phyloP scores from a whole-genome alignment of 53 echinoderm and acorn worm species.

The Paracentrotus lividus region DNA sequence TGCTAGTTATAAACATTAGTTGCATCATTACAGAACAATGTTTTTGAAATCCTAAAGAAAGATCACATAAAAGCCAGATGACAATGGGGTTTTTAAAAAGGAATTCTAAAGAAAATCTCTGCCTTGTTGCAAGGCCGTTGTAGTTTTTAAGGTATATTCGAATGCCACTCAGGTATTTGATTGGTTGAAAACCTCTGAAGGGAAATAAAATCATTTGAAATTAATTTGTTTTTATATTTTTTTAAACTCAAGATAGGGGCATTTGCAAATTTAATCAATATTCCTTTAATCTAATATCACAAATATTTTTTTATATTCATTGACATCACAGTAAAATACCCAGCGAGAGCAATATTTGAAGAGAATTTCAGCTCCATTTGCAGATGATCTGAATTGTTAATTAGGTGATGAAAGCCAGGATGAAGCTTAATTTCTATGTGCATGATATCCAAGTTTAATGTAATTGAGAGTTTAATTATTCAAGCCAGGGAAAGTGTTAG shows the following conservation, averaged over 20 bases:
- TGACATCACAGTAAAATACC: no score
- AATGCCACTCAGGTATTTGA: no score
- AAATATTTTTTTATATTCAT: no score
- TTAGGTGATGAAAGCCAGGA: conserved; percentile 13
- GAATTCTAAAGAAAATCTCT: background rate
- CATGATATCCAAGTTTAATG: conserved; percentile 64
- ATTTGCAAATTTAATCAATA: no score
- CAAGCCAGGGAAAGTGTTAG: conserved; percentile 8
- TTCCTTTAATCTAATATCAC: no score
- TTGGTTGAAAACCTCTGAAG: no score
- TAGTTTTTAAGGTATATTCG: no score
- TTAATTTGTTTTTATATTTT: no score
- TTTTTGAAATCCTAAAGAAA: background rate
- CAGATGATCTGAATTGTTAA: conserved; percentile 46
- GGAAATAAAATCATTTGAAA: no score
- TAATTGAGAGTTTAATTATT: conserved; percentile 64
- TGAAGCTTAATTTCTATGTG: conserved; percentile 61
- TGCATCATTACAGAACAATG: background rate
- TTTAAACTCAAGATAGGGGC: no score
- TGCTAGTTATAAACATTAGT: background rate
- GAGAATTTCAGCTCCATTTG: conserved; percentile 18
- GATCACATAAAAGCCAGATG: background rate
- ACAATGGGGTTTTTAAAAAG: background rate
- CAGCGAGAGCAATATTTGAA: background rate
- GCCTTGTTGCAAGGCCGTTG: no score